Percentiles rank a stretch among this genome's conserved stretches.
These are phyloP conservation scores for Cancer borealis DNA, from an alignment of 2,888 invertebrate species.

Conservation along the genomic window DNA sequence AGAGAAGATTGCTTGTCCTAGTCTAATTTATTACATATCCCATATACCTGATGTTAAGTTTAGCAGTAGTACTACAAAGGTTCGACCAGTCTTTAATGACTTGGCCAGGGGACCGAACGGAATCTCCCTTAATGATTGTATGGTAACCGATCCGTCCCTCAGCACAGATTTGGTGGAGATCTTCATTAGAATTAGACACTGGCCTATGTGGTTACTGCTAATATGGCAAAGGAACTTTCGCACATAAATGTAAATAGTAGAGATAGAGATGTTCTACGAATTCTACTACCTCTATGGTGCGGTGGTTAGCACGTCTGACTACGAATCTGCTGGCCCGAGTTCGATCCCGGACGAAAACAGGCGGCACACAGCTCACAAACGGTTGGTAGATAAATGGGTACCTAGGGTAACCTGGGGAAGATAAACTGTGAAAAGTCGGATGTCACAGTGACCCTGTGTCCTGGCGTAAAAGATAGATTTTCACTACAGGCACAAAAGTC, in stretches of 20 bases:
- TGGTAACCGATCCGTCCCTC: conserved; percentile 42
- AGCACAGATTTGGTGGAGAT: conserved; percentile 51
- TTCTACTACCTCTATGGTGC: not conserved
- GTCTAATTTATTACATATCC: conserved; percentile 36
- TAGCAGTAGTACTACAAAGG: conserved; percentile 36
- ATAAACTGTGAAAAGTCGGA: no score
- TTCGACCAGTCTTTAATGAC: conserved; percentile 52
- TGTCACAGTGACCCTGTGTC: no score
- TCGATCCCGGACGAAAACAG: no score
- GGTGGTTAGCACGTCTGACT: no score
- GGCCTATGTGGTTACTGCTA: conserved; percentile 52
- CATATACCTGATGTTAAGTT: conserved; percentile 51
- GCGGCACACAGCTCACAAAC: no score
- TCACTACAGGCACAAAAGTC: no score
- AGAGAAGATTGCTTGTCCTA: not conserved
- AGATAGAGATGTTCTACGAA: conserved; percentile 48
- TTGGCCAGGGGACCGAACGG: conserved; percentile 55
- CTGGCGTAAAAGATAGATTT: no score
- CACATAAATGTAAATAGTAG: conserved; percentile 45
- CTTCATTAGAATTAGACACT: conserved; percentile 38
- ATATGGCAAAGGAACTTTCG: conserved; percentile 53
- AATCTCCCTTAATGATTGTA: conserved; percentile 56
- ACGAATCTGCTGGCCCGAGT: no score
- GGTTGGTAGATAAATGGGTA: no score
- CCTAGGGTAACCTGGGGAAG: no score